phyloP scores from a whole-genome alignment of 2,888 invertebrate species.

The Ryuthela nishihirai region DNA sequence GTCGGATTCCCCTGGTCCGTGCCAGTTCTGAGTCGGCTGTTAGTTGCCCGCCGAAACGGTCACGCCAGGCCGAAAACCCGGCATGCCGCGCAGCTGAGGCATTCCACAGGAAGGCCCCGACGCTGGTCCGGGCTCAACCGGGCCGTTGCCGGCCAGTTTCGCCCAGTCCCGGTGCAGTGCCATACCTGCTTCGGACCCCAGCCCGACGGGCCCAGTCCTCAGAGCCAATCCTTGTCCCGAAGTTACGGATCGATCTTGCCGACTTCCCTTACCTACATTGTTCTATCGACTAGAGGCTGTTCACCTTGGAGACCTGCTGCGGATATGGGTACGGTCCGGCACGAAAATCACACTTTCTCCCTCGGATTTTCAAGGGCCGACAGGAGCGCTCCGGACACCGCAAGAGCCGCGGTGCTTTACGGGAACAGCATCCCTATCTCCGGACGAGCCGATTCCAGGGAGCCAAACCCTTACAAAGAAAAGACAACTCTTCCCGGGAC shows the following conservation, averaged over 20 bases:
- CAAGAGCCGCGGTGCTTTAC: slow-evolving; percentile 43
- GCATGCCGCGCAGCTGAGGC: no score
- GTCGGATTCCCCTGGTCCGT: no score
- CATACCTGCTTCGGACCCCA: slow-evolving; percentile 54
- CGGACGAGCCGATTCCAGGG: slow-evolving; percentile 52
- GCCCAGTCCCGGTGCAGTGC: slow-evolving; percentile 45
- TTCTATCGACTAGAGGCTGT: slow-evolving; percentile 64
- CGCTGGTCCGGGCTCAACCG: no score
- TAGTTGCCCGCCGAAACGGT: no score
- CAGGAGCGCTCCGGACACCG: no score
- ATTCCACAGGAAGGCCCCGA: no score
- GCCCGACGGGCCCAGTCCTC: slow-evolving; percentile 62
- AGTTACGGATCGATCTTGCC: slow-evolving; percentile 60
- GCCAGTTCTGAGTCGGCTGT: no score
- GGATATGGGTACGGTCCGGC: slow-evolving; percentile 56
- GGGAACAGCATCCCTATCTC: slow-evolving; percentile 48
- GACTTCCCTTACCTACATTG: slow-evolving; percentile 66
- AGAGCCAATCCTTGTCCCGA: slow-evolving; percentile 70
- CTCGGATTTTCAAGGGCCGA: background rate
- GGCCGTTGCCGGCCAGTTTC: no score
- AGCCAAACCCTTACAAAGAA: slow-evolving; percentile 51
- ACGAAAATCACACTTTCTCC: slow-evolving; percentile 10
- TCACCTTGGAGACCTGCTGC: slow-evolving; percentile 72
- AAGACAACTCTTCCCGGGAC: slow-evolving; percentile 53
- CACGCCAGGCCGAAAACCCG: no score